phyloP scores from a whole-genome alignment of 2,113 vertebrate genomes.

The Callospermophilus lateralis region DNA sequence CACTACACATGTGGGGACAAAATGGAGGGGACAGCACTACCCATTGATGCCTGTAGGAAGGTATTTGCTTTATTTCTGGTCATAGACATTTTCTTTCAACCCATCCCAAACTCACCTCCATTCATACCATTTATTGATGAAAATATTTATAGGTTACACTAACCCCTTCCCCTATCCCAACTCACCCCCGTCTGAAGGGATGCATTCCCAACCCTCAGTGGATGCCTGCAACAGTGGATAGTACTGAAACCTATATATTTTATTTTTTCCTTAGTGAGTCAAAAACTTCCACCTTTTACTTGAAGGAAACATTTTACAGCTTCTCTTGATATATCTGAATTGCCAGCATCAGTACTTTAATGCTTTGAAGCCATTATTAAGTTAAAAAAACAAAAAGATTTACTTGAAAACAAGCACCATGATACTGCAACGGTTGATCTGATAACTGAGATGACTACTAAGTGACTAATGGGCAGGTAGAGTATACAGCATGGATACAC shows the following conservation, averaged over 20 bases:
- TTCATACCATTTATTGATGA: not conserved
- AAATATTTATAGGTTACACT: not conserved
- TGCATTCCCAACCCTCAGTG: not conserved
- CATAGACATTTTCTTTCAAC: not conserved
- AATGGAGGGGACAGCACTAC: no score
- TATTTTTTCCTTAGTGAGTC: not conserved
- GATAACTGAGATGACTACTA: not conserved
- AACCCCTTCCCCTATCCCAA: no score
- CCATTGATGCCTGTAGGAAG: not conserved
- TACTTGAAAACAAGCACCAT: not conserved
- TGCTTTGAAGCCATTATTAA: not conserved
- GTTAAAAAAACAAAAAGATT: no score
- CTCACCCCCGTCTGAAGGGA: not conserved
- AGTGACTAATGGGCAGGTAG: not conserved
- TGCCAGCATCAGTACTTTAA: not conserved
- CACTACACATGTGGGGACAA: not conserved
- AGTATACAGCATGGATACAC: not conserved
- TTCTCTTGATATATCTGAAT: not conserved
- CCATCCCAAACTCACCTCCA: not conserved
- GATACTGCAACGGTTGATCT: not conserved
- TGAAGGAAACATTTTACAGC: not conserved
- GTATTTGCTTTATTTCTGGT: not conserved
- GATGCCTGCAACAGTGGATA: not conserved
- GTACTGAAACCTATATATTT: not conserved
- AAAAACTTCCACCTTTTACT: not conserved